A percentile compares a stretch with the other conserved stretches of the same genome.
Conservation (phyloP, 35 echinoderm and acorn worm genomes). For the Heliocidaris tuberculata region DNA sequence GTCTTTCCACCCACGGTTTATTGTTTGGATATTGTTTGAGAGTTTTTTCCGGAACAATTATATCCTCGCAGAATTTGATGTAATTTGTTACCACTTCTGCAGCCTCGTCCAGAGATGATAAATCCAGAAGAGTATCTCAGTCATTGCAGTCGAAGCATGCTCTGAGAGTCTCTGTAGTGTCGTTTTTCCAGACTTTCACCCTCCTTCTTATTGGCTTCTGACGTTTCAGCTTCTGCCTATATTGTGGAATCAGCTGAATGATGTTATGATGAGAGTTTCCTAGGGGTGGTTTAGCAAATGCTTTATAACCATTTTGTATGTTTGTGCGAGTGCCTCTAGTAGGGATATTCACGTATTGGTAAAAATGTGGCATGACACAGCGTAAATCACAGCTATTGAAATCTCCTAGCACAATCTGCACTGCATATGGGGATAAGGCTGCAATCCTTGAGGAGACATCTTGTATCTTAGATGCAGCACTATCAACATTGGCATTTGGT, state of each 20-base stretch:
- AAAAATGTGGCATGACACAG: too few relatives aligned
- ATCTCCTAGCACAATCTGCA: too few relatives aligned
- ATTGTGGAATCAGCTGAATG: slow-evolving; percentile 12
- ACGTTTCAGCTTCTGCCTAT: slow-evolving; percentile 7
- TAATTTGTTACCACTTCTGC: slow-evolving; percentile 7
- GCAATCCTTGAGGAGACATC: too few relatives aligned
- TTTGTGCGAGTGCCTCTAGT: too few relatives aligned
- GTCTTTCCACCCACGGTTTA: neutral
- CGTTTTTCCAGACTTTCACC: neutral
- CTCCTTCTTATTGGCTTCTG: neutral
- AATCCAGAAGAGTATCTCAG: neutral
- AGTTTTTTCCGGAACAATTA: slow-evolving; percentile 26
- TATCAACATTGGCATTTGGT: too few relatives aligned
- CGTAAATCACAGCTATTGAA: too few relatives aligned
- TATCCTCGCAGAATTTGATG: slow-evolving; percentile 3
- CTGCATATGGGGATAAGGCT: too few relatives aligned
- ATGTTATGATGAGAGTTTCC: slow-evolving; percentile 2
- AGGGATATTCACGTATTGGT: too few relatives aligned
- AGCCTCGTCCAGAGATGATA: neutral
- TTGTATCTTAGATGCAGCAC: neutral
- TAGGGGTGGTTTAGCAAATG: neutral
- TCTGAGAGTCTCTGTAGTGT: neutral
- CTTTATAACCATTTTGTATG: too few relatives aligned
- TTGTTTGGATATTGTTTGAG: slow-evolving; percentile 10
- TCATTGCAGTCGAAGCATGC: neutral